These are phyloP conservation scores for Natator depressus DNA, from an alignment of 2,113 vertebrate species.

Conservation along the genomic window DNA sequence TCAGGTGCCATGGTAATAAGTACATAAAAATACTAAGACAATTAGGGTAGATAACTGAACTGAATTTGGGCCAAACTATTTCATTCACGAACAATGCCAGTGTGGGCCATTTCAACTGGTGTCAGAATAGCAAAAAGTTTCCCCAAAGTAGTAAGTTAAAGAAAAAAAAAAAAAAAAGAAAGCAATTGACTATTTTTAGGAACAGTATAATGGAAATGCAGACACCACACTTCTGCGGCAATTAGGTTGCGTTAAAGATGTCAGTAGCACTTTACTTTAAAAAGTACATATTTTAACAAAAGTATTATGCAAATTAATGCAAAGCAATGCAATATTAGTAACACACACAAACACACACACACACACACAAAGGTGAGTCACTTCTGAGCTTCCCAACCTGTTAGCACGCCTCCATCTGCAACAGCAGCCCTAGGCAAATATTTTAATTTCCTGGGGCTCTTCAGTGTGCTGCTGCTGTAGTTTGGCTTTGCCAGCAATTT, in stretches of 20 bases:
- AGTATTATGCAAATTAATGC: conserved; percentile 53
- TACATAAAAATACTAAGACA: conserved; percentile 1
- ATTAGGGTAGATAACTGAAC: neutral
- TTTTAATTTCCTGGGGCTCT: conserved; percentile 35
- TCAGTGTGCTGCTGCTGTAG: conserved; percentile 14
- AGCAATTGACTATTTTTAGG: conserved; percentile 28
- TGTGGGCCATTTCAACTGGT: neutral
- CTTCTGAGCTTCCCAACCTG: conserved; percentile 38
- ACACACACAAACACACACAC: neutral
- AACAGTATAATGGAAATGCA: conserved; percentile 14
- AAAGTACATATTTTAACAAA: conserved; percentile 16
- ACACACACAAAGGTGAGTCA: conserved; percentile 6
- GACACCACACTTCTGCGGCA: conserved; percentile 8
- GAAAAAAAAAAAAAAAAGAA: neutral
- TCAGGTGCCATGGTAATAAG: neutral
- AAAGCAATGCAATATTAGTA: conserved; percentile 7
- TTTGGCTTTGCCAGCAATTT: conserved; percentile 37
- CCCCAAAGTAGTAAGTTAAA: neutral
- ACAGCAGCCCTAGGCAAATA: conserved; percentile 40
- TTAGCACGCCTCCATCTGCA: conserved; percentile 46
- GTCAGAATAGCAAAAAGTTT: neutral
- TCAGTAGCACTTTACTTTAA: conserved; percentile 54
- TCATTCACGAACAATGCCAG: neutral
- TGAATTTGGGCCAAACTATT: conserved; percentile 27
- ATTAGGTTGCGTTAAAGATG: neutral